These are phyloP conservation scores for Drosophila biarmipes DNA, from an alignment of 1,140 invertebrate species.

Conservation along the genomic window DNA sequence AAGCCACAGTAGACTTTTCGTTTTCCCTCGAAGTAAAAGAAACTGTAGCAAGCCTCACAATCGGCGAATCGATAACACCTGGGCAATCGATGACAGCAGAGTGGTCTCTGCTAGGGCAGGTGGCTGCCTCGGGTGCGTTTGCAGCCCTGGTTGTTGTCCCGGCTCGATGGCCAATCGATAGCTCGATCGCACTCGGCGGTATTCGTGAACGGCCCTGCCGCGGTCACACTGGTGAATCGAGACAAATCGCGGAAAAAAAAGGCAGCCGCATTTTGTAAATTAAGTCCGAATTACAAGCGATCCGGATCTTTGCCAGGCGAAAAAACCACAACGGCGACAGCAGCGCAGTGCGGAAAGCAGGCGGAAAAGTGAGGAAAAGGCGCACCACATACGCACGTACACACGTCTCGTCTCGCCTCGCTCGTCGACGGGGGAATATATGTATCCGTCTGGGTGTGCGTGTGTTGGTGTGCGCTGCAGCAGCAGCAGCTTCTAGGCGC, in stretches of 20 bases:
- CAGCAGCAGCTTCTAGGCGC: slow-evolving; percentile 65
- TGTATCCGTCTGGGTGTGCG: slow-evolving; percentile 57
- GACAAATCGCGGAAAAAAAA: slow-evolving; percentile 37
- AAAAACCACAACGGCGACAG: neutral
- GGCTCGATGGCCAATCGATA: too few relatives aligned
- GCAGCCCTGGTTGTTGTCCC: too few relatives aligned
- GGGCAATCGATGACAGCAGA: neutral
- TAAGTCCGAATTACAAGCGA: slow-evolving; percentile 17
- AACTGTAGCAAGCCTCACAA: too few relatives aligned
- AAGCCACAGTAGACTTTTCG: neutral
- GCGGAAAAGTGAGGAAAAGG: slow-evolving; percentile 48
- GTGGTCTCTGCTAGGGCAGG: neutral
- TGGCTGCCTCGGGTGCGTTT: neutral
- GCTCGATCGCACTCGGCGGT: neutral
- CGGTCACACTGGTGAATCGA: slow-evolving; percentile 24
- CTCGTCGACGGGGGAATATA: slow-evolving; percentile 60
- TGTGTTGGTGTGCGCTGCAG: slow-evolving; percentile 48
- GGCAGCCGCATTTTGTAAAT: slow-evolving; percentile 31
- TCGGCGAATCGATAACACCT: too few relatives aligned
- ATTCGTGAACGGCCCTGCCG: slow-evolving; percentile 1
- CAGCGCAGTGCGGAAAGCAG: neutral
- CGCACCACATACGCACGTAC: slow-evolving; percentile 66
- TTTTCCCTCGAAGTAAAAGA: neutral
- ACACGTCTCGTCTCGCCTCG: slow-evolving; percentile 54
- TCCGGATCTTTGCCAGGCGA: neutral